phyloP scores from a whole-genome alignment of 2,888 invertebrate species.

The Thymelicus acteon region DNA sequence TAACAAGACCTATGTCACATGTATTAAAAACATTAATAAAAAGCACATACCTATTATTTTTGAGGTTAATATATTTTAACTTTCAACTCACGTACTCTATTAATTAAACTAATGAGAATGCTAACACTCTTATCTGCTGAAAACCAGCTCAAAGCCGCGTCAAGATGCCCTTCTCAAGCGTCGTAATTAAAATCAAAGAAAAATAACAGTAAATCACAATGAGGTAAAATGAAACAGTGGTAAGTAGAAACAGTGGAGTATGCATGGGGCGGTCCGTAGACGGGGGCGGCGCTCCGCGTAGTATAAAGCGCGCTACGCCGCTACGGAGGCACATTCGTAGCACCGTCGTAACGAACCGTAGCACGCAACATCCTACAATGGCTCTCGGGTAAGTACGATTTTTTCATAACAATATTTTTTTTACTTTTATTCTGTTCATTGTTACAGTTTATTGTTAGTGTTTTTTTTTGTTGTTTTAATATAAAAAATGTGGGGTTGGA shows the following conservation, averaged over 20 bases:
- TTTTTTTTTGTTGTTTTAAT: no score
- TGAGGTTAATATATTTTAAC: background rate
- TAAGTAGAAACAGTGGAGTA: background rate
- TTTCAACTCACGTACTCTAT: background rate
- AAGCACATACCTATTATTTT: background rate
- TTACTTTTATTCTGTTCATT: background rate
- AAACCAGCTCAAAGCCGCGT: conserved; percentile 2
- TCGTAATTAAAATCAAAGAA: conserved; percentile 29
- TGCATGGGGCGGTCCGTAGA: conserved; percentile 54
- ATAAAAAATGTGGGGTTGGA: no score
- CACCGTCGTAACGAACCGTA: conserved; percentile 53
- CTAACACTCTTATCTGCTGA: background rate
- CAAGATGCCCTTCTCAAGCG: conserved; percentile 16
- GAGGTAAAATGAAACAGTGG: background rate
- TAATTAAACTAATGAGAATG: background rate
- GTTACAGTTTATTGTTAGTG: no score
- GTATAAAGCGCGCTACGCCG: conserved; percentile 63
- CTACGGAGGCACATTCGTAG: conserved; percentile 46
- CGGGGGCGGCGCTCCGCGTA: conserved; percentile 56
- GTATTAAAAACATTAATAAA: no score
- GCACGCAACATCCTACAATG: conserved; percentile 48
- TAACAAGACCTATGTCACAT: no score
- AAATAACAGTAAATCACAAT: conserved; percentile 40
- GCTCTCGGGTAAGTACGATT: conserved; percentile 55
- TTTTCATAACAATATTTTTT: background rate